Conservation (phyloP, 2,888 invertebrate genomes). For the Hanleya hanleyi region DNA sequence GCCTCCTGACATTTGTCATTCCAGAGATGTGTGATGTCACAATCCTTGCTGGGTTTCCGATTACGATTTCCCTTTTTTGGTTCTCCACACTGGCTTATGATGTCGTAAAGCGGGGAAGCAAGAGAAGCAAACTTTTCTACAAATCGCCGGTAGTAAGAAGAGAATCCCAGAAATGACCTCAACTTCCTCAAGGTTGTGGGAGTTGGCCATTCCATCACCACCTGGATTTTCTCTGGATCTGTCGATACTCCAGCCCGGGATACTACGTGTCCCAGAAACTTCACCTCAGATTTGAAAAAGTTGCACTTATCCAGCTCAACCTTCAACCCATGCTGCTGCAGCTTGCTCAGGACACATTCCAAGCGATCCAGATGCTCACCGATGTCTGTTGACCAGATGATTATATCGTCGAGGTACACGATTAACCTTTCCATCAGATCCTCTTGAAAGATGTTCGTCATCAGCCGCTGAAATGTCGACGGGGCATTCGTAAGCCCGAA, state of each 20-base stretch:
- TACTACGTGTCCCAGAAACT: conserved; percentile 34
- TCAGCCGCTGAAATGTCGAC: conserved; percentile 24
- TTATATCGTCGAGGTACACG: conserved; percentile 23
- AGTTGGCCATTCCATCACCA: conserved; percentile 24
- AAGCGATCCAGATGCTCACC: conserved; percentile 24
- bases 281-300: conserved; percentile 28
- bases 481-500: conserved; percentile 17
- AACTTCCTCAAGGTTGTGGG: conserved; percentile 22
- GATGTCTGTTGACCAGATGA: conserved; percentile 24
- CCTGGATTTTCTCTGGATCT: conserved; percentile 14
- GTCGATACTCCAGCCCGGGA: conserved; percentile 24
- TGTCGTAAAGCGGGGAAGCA: conserved; percentile 17
- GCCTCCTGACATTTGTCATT: conserved; percentile 25
- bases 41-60: not conserved
- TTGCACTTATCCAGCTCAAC: conserved; percentile 30
- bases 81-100: conserved; percentile 12
- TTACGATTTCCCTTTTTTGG: not conserved
- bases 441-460: conserved; percentile 24
- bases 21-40: conserved; percentile 11
- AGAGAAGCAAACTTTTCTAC: conserved; percentile 21
- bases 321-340: conserved; percentile 31
- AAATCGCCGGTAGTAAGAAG: conserved; percentile 33
- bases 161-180: conserved; percentile 29
- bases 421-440: conserved; percentile 17
- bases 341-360: conserved; percentile 20